These are phyloP conservation scores for Xenentodon cancila DNA, from an alignment of 2,797 vertebrate genomes.

Conservation along the genomic window DNA sequence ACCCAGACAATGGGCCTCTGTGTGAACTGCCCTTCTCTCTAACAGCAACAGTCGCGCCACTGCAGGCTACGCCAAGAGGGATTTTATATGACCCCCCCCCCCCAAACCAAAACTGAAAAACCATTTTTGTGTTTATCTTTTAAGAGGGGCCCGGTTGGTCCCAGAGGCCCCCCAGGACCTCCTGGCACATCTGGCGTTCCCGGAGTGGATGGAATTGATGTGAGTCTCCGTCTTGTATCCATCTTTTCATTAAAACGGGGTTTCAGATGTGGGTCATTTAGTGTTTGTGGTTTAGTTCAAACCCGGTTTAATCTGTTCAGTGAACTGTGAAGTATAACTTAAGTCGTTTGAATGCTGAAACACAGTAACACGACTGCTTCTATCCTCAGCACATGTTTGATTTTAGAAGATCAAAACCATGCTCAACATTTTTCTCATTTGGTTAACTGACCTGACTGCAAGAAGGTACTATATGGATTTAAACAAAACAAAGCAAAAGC, in stretches of 20 bases:
- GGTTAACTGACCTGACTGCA: too few species aligned
- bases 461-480: too few species aligned
- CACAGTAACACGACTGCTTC: too few species aligned
- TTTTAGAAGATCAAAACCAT: too few species aligned
- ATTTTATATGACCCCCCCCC: conserved; percentile 28
- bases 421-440: too few species aligned
- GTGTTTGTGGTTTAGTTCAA: too few species aligned
- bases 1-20: conserved; percentile 65
- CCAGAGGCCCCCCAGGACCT: conserved; percentile 84
- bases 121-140: conserved; percentile 55
- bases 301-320: too few species aligned
- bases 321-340: too few species aligned
- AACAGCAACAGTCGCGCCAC: conserved; percentile 14
- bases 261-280: too few species aligned
- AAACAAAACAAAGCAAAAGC: too few species aligned
- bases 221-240: conserved; percentile 72
- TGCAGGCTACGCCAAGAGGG: conserved; percentile 30
- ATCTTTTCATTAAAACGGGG: not conserved
- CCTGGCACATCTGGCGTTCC: conserved; percentile 89
- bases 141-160: conserved; percentile 88
- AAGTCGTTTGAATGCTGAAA: too few species aligned
- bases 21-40: conserved; percentile 36
- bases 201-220: conserved; percentile 94
- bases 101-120: conserved; percentile 23
- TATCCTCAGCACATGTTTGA: too few species aligned